Evolutionary conservation across 35 echinoderm and acorn worm genomes (phyloP).

Genomic region (Ptychodera flava): DNA sequence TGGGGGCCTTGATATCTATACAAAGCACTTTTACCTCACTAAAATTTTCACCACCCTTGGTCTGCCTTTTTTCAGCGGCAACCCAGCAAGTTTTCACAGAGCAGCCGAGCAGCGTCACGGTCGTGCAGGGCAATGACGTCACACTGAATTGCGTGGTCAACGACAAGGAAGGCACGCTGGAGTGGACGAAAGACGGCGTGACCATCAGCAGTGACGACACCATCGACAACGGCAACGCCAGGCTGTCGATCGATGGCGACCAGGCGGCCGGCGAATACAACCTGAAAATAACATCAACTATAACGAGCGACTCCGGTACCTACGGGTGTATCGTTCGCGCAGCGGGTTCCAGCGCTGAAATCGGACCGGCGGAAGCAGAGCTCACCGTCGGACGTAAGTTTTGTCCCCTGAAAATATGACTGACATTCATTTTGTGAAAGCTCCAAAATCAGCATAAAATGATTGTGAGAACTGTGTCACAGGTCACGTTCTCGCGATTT

Average conservation of each 20-base stretch:
- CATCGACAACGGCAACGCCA: slow-evolving; percentile 37
- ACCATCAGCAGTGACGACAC: slow-evolving; percentile 54
- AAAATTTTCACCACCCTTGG: too few relatives aligned
- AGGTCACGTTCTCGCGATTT: too few relatives aligned
- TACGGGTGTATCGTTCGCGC: slow-evolving; percentile 72
- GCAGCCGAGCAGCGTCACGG: slow-evolving; percentile 38
- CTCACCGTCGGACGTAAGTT: slow-evolving; percentile 56
- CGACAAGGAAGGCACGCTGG: slow-evolving; percentile 64
- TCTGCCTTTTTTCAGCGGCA: too few relatives aligned
- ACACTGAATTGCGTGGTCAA: slow-evolving; percentile 45
- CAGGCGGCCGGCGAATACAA: slow-evolving; percentile 54
- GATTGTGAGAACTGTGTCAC: too few relatives aligned
- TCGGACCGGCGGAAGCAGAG: slow-evolving; percentile 24
- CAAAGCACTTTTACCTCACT: too few relatives aligned
- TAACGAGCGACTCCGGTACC: slow-evolving; percentile 39
- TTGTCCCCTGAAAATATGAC: too few relatives aligned
- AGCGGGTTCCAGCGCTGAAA: slow-evolving; percentile 17
- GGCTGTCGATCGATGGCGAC: slow-evolving; percentile 62
- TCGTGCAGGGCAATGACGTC: slow-evolving; percentile 29
- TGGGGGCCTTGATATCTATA: too few relatives aligned
- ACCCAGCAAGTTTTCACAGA: slow-evolving; percentile 58
- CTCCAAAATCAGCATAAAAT: too few relatives aligned
- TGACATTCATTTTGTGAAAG: neutral
- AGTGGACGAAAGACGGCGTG: slow-evolving; percentile 53
- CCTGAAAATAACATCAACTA: slow-evolving; percentile 51